Evolutionary conservation across 92 coral and sea anemone species (phyloP).

Genomic region (Siderastrea radians): DNA sequence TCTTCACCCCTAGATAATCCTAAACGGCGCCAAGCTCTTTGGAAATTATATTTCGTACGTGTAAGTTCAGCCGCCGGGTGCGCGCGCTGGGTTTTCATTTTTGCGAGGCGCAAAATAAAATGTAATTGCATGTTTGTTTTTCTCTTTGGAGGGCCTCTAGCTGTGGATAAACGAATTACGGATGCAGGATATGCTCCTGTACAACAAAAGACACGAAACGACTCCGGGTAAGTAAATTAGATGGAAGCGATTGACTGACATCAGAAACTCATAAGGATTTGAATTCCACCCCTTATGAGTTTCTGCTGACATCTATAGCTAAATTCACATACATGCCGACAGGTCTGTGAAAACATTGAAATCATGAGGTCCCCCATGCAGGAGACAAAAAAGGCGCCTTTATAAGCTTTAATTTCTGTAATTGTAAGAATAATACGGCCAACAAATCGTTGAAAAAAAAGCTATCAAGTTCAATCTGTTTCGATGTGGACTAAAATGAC

Average conservation of each 20-base stretch:
- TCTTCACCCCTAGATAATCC: not conserved
- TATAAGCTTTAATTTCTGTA: not conserved
- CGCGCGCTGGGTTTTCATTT: not conserved
- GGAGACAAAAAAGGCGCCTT: not conserved
- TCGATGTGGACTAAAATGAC: not conserved
- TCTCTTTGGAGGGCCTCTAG: constrained; percentile 80
- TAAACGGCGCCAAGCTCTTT: not conserved
- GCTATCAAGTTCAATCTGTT: not conserved
- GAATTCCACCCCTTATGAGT: no score
- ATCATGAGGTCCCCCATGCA: not conserved
- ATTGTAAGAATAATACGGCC: not conserved
- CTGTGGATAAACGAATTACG: constrained; percentile 81
- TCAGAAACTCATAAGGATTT: no score
- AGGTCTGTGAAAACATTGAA: no score
- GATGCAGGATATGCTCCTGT: constrained; percentile 81
- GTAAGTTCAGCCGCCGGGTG: not conserved
- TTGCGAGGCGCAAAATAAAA: not conserved
- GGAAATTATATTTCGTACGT: not conserved
- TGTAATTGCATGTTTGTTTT: constrained; percentile 19
- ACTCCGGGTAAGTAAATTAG: constrained; percentile 65
- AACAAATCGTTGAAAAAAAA: no score
- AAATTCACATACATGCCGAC: no score
- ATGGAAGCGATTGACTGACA: not conserved
- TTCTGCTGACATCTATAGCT: not conserved
- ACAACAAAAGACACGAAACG: constrained; percentile 61